These are phyloP conservation scores for Adineta ricciae DNA, from an alignment of 2,888 invertebrate genomes.

Conservation along the genomic window DNA sequence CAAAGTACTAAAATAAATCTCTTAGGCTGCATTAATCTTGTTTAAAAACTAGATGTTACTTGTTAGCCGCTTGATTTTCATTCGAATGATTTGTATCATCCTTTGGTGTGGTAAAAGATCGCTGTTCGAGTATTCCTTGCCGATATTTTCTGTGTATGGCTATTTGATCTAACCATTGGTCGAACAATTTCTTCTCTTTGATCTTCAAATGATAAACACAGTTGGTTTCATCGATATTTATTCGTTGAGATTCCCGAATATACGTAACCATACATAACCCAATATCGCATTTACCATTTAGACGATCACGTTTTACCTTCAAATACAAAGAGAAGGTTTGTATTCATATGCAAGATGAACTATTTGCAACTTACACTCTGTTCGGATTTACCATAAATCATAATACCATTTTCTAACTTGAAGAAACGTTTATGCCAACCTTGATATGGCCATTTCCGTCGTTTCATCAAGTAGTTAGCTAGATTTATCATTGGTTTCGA, in stretches of 20 bases:
- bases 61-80: neutral
- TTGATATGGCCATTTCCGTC: constrained; percentile 70
- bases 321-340: constrained; percentile 26
- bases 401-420: constrained; percentile 66
- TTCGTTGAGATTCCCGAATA: constrained; percentile 61
- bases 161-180: constrained; percentile 65
- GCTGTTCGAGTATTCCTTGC: constrained; percentile 55
- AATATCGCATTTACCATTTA: constrained; percentile 70
- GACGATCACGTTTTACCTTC: constrained; percentile 63
- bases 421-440: constrained; percentile 81
- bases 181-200: constrained; percentile 57
- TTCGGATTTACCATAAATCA: constrained; percentile 56
- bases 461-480: constrained; percentile 3
- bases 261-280: constrained; percentile 69
- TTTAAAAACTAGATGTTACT: no score
- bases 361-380: constrained; percentile 18
- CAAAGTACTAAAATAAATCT: neutral
- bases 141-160: constrained; percentile 67
- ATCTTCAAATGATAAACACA: constrained; percentile 70
- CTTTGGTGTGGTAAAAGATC: no score
- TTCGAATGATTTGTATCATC: neutral
- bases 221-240: constrained; percentile 74
- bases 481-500: neutral
- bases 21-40: no score
- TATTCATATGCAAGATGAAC: neutral